A percentile compares a stretch with the other conserved stretches of the same genome.
These are phyloP conservation scores for Stenolophus ochropezus DNA, from an alignment of 2,888 invertebrate species.

Conservation along the genomic window DNA sequence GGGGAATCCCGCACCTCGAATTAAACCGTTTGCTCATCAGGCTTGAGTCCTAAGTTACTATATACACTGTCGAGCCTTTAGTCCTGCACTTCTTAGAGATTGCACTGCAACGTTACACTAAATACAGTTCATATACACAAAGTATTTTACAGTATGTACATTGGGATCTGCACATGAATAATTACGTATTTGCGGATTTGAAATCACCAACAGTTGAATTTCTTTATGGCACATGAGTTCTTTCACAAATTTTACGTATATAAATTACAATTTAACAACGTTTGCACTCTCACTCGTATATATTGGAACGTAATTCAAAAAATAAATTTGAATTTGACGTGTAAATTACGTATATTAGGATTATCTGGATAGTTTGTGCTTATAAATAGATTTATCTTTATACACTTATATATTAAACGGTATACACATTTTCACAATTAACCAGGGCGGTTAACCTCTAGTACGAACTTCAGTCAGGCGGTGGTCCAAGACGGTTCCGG, in stretches of 20 bases:
- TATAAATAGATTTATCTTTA: conserved; percentile 54
- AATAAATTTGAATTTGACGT: conserved; percentile 59
- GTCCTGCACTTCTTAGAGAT: conserved; percentile 33
- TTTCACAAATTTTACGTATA: conserved; percentile 60
- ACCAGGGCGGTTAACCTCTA: conserved; percentile 41
- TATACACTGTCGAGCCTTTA: background rate
- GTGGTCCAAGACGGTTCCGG: conserved; percentile 52
- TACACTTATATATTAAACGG: conserved; percentile 58
- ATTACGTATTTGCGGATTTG: conserved; percentile 60
- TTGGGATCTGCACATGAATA: conserved; percentile 48
- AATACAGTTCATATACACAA: conserved; percentile 55
- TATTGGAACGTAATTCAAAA: conserved; percentile 59
- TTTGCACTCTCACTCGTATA: conserved; percentile 55
- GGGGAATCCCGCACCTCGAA: background rate
- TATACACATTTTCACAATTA: conserved; percentile 59
- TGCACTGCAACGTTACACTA: conserved; percentile 46
- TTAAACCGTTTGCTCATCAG: conserved; percentile 1
- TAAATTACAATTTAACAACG: conserved; percentile 50
- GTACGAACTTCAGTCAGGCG: conserved; percentile 52
- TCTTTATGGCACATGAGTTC: conserved; percentile 57
- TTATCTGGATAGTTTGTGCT: conserved; percentile 47
- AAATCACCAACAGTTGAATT: conserved; percentile 53
- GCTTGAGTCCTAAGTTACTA: background rate
- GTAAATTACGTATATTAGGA: conserved; percentile 60
- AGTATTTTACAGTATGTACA: conserved; percentile 52